Base-by-base conservation (phyloP, 2,113 vertebrate species). In the Apeltes quadracus region DNA sequence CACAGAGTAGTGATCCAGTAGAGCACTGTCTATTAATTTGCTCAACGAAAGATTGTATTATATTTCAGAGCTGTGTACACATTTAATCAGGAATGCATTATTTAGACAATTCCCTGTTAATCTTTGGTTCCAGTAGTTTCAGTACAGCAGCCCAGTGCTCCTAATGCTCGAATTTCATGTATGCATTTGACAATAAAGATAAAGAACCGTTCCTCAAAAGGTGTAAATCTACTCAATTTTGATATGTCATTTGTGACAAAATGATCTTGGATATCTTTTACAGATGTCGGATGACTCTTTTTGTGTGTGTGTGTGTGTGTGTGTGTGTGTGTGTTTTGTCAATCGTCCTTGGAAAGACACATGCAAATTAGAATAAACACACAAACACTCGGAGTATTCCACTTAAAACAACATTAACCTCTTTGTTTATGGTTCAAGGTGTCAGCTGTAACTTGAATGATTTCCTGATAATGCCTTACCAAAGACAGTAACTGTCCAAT, bases 31-130 rank as follows among this genome's bases (percentile, higher is more conserved):
- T 77, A 7, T 66, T 79, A 22, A 68, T 67, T 84, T 69, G 32
- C 43, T 54, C 10, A 18, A 20, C 41, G 48, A 75, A 53, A 69
- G 59, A 87, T 75, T 66, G 27, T 71, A 85, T 89, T 79, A 86
- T 82, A 75, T 50, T 82, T 83, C 61, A 84, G 74, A 65, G 76
- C 41, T 22, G 16, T 84, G 74, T 78, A 79, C 71, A 86, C 80
- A 84, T 81, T 61, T 67, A 77, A 89, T 89, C 78, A 81, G 66
- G 61, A 66, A 59, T n/a, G 7, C 18, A 57, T 65, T 67, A 63
- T 85, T 76, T 59, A 74, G 76, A 76, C 82, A 76, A 79, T 61
- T 71, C 27, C 66, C 3, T 27, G 14, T 75, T 81, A 59, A 69
- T 77, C 76, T 76, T 70, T 66, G 36, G 68, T 78, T 44, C 69